A percentile compares a stretch with the other conserved stretches of the same genome.
phyloP scores from a whole-genome alignment of 2,113 vertebrate species.

The Caranx melampygus region DNA sequence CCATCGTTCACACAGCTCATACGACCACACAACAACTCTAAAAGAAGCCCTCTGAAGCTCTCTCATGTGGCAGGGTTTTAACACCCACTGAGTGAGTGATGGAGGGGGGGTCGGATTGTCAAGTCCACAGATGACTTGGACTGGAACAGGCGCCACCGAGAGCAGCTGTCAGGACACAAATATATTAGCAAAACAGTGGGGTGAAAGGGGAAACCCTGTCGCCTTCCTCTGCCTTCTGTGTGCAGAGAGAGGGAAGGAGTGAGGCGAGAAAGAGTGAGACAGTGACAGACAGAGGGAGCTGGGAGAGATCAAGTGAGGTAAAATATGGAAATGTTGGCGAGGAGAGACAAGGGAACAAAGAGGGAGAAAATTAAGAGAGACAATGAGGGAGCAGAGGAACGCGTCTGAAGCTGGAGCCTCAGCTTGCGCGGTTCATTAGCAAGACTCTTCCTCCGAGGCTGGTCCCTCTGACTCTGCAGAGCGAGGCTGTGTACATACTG shows the following conservation, averaged over 20 bases:
- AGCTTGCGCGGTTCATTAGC: no score
- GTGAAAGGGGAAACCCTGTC: conserved; percentile 49
- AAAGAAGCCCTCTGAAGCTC: conserved; percentile 19
- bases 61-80: conserved; percentile 16
- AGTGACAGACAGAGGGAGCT: neutral
- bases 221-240: conserved; percentile 17
- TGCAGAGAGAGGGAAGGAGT: neutral
- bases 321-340: conserved; percentile 1
- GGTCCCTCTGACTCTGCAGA: no score
- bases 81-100: conserved; percentile 44
- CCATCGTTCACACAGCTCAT: neutral
- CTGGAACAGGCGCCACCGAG: conserved; percentile 30
- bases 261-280: neutral
- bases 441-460: no score
- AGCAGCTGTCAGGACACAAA: conserved; percentile 62
- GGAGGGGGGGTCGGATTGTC: conserved; percentile 35
- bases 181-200: conserved; percentile 53
- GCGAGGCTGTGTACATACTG: no score
- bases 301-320: neutral
- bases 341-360: neutral
- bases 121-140: conserved; percentile 26
- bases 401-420: no score
- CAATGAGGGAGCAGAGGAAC: no score
- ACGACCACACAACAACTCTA: neutral
- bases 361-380: no score